Evolutionary conservation across 2,113 vertebrate species (phyloP), one percentile per base, ranked within the genome.

Genomic region (Perca flavescens): DNA sequence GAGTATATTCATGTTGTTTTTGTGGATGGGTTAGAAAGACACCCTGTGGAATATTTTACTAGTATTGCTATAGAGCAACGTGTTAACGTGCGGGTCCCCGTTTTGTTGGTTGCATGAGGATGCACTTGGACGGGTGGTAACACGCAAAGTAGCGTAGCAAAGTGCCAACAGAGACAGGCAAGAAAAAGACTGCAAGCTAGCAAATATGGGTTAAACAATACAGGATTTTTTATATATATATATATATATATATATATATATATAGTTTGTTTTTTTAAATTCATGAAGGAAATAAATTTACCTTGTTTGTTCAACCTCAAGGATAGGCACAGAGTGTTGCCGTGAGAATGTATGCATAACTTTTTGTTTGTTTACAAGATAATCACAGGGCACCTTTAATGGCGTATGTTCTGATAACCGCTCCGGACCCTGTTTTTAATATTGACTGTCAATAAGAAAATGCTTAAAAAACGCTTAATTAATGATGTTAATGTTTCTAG

Each of bases 51-150:
- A 4, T 15, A 6, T 61, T 43, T 19, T 4, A 52, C 19, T 2
- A 10, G 25, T 12, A 0, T 36, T 0, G 3, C 21, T 22, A 15
- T 0, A 25, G 15, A 28, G 28, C 6, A 40, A 17, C 4, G 28
- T 52, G 13, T 49, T 25, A 22, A 1, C 7, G 3, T 7, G 53
- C 6, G 14, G 14, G 40, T 43, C 10, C 40, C 40, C 40, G 67
- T 54, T 54, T 36, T 56, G 3, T 56, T 70, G 22, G 11, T 3
- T 10, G 67, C 7, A 70, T n/a, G 28, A 58, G 43, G 31, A 16
- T 7, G 0, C 28, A 31, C 3, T 7, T 21, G 21, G 17, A 47
- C 12, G 21, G 46, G 64, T 6, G 9, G 22, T 17, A 31, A 52
- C 0, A 1, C 47, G n/a, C 53, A 19, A 3, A 60, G n/a, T 15